Percentiles rank a stretch among this genome's conserved stretches.
Evolutionary conservation across 2,797 vertebrate genomes (phyloP).

Genomic region (Hyperoplus lanceolatus): DNA sequence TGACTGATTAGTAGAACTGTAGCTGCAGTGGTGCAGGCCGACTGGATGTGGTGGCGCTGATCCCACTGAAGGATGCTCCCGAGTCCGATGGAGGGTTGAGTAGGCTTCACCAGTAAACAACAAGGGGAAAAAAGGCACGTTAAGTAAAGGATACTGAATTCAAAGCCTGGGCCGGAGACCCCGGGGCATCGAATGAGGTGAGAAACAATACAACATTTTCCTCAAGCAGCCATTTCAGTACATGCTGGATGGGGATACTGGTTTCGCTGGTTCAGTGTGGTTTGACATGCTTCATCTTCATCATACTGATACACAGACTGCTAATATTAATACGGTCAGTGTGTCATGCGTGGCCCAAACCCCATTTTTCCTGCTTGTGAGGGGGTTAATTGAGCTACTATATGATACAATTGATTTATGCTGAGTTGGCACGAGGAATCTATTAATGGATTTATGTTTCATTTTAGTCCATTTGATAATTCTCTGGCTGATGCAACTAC

Average conservation of each 20-base stretch:
- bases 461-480: constrained; percentile 6
- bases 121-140: constrained; percentile 26
- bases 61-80: constrained; percentile 64
- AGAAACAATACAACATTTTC: constrained; percentile 14
- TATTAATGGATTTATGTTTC: constrained; percentile 21
- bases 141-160: constrained; percentile 9
- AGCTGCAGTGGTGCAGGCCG: constrained; percentile 63
- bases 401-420: background rate
- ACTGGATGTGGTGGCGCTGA: constrained; percentile 58
- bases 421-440: background rate
- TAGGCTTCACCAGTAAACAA: constrained; percentile 54
- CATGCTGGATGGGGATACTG: constrained; percentile 28
- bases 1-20: constrained; percentile 25
- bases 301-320: constrained; percentile 23
- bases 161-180: background rate
- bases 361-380: constrained; percentile 18
- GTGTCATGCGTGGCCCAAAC: constrained; percentile 32
- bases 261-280: constrained; percentile 45
- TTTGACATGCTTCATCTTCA: constrained; percentile 43
- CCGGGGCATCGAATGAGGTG: constrained; percentile 38
- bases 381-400: constrained; percentile 6
- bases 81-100: constrained; percentile 27
- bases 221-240: constrained; percentile 8
- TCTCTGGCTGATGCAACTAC: constrained; percentile 52
- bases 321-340: constrained; percentile 25